These are phyloP conservation scores for Cynocephalus volans DNA, from an alignment of 2,113 vertebrate species.

Conservation along the genomic window DNA sequence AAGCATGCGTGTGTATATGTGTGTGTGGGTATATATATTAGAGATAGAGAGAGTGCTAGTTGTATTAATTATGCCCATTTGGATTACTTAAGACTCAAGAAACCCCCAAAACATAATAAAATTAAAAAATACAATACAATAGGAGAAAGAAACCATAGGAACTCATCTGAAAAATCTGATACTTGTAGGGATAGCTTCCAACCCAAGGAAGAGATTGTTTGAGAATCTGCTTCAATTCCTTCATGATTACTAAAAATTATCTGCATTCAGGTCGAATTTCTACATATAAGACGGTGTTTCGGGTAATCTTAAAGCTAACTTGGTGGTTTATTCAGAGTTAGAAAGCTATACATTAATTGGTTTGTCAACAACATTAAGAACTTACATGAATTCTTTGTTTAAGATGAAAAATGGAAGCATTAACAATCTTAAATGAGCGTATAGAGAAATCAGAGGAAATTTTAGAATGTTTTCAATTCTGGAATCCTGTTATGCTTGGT, in stretches of 20 bases:
- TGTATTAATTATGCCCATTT: not conserved
- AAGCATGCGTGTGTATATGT: not conserved
- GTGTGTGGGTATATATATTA: no score
- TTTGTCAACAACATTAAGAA: no score
- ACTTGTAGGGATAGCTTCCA: not conserved
- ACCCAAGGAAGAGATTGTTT: no score
- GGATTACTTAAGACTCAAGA: not conserved
- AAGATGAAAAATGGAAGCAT: not conserved
- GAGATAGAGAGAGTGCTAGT: not conserved
- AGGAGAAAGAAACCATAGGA: not conserved
- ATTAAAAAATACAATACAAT: not conserved
- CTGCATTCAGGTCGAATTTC: no score
- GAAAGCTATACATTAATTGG: no score
- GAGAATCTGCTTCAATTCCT: no score
- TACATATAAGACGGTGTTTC: no score
- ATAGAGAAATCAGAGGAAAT: constrained; percentile 38
- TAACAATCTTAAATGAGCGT: constrained; percentile 26
- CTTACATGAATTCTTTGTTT: no score
- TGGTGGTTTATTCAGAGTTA: no score
- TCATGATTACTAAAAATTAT: no score
- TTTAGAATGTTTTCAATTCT: constrained; percentile 56
- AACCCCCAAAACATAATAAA: not conserved
- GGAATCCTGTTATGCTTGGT: constrained; percentile 31
- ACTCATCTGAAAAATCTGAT: not conserved
- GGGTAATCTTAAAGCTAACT: no score